These are phyloP conservation scores for Neoascia interrupta DNA, from an alignment of 2,888 invertebrate genomes.

Conservation along the genomic window DNA sequence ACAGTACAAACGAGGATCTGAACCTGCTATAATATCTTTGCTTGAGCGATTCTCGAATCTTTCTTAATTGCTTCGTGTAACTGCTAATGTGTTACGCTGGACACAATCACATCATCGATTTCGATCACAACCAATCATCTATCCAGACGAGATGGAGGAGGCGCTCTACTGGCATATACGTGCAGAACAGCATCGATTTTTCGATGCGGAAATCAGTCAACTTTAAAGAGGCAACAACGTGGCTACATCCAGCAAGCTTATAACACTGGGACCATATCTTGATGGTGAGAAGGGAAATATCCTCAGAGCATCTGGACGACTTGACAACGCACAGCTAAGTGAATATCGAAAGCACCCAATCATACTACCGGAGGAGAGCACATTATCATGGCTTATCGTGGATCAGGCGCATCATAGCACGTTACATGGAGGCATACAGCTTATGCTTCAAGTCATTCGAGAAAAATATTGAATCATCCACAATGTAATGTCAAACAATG, in stretches of 20 bases:
- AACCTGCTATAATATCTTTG: neutral
- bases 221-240: slow-evolving; percentile 9
- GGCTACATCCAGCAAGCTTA: slow-evolving; percentile 5
- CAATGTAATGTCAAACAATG: slow-evolving; percentile 21
- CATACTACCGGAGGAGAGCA: no score
- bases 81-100: slow-evolving; percentile 16
- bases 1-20: neutral
- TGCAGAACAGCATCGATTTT: slow-evolving; percentile 18
- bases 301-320: neutral
- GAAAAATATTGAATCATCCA: slow-evolving; percentile 37
- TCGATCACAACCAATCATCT: slow-evolving; percentile 3
- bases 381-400: no score
- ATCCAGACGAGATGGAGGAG: slow-evolving; percentile 17
- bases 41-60: slow-evolving; percentile 8
- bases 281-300: neutral
- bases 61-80: neutral
- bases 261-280: slow-evolving; percentile 6
- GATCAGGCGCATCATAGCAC: slow-evolving; percentile 6
- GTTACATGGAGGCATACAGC: no score
- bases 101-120: slow-evolving; percentile 12
- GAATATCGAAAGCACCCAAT: no score
- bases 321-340: neutral
- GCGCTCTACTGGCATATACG: slow-evolving; percentile 21
- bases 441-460: no score
- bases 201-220: slow-evolving; percentile 13